A percentile compares a stretch with the other conserved stretches of the same genome.
phyloP scores from a whole-genome alignment of 2,888 invertebrate species.

The Coremacera marginata region DNA sequence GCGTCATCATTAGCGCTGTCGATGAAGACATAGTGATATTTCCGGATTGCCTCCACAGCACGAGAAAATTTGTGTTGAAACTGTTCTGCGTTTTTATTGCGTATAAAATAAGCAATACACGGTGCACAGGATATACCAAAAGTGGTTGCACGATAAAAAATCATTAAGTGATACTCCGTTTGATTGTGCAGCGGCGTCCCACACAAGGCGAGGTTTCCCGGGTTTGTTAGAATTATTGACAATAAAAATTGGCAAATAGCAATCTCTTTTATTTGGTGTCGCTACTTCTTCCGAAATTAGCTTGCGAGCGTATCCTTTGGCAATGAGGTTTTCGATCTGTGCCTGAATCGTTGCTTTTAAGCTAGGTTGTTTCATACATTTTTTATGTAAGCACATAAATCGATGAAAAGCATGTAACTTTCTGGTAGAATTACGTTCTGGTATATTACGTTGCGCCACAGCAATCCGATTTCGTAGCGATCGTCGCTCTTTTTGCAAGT shows the following conservation, averaged over 20 bases:
- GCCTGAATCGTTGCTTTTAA: slow-evolving; percentile 13
- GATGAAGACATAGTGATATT: slow-evolving; percentile 36
- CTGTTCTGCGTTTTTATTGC: slow-evolving; percentile 30
- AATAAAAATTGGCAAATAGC: slow-evolving; percentile 41
- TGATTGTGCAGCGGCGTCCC: slow-evolving; percentile 53
- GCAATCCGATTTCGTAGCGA: slow-evolving; percentile 29
- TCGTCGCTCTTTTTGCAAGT: slow-evolving; percentile 24
- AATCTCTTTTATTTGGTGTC: slow-evolving; percentile 11
- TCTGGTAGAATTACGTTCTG: slow-evolving; percentile 25
- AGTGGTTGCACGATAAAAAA: slow-evolving; percentile 44
- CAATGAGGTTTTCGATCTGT: slow-evolving; percentile 37
- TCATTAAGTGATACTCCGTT: slow-evolving; percentile 55
- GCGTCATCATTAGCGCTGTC: slow-evolving; percentile 31
- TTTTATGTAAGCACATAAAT: slow-evolving; percentile 11
- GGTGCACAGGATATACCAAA: slow-evolving; percentile 38
- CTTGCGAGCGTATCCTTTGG: slow-evolving; percentile 40
- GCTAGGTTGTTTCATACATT: slow-evolving; percentile 13
- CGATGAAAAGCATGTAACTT: slow-evolving; percentile 33
- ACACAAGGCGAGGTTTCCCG: background rate
- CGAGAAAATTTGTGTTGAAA: slow-evolving; percentile 21
- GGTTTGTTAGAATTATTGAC: background rate
- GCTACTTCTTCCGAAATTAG: slow-evolving; percentile 10
- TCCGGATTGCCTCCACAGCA: slow-evolving; percentile 30
- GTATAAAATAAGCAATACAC: slow-evolving; percentile 40
- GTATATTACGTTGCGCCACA: slow-evolving; percentile 21